A percentile compares a stretch with the other conserved stretches of the same genome.
Conservation (phyloP, 2,113 vertebrate species). For the Oreocharis arfaki region DNA sequence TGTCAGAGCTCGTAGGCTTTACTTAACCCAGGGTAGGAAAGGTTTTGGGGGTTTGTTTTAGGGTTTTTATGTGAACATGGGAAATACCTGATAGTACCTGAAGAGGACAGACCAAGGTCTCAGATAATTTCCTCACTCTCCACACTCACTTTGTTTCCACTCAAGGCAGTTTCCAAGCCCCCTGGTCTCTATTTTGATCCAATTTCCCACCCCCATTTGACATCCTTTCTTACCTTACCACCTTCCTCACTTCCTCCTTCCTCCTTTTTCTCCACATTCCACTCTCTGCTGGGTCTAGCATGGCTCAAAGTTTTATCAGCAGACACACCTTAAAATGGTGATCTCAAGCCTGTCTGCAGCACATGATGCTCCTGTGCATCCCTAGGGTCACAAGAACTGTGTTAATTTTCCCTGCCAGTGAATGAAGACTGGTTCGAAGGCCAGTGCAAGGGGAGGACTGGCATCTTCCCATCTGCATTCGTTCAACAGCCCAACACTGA, state of each 20-base stretch:
- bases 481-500: slow-evolving; percentile 32
- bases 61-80: not conserved
- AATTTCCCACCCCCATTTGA: not conserved
- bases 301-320: not conserved
- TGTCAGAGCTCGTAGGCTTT: not conserved
- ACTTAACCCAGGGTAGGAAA: not conserved
- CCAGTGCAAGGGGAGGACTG: slow-evolving; percentile 80
- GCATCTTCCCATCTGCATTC: slow-evolving; percentile 90
- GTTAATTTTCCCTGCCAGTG: slow-evolving; percentile 70
- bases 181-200: not conserved
- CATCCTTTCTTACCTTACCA: not conserved
- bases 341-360: not conserved
- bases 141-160: not conserved
- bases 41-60: not conserved
- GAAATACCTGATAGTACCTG: not conserved
- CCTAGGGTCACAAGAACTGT: not conserved
- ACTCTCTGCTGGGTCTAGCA: not conserved
- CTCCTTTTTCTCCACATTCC: not conserved
- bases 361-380: not conserved
- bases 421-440: slow-evolving; percentile 94
- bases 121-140: not conserved
- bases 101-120: not conserved
- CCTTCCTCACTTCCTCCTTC: not conserved
- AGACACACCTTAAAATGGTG: not conserved
- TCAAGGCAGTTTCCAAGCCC: not conserved